phyloP scores from a whole-genome alignment of 53 echinoderm and acorn worm genomes.

The Echinometra lucunter region DNA sequence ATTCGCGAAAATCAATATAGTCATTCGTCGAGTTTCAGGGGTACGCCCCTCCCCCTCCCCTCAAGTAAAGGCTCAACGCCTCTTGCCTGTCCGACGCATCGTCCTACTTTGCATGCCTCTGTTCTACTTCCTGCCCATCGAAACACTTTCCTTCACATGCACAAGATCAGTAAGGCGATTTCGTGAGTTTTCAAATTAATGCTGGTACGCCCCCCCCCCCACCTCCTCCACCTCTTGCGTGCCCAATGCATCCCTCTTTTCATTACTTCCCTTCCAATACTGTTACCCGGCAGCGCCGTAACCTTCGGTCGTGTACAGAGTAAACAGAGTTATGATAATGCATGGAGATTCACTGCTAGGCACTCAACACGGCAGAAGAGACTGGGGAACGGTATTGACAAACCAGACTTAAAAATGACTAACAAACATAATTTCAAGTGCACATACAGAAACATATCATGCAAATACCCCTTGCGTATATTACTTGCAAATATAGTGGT shows the following conservation, averaged over 20 bases:
- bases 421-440: background rate
- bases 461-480: background rate
- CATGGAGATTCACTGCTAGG: background rate
- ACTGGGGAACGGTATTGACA: background rate
- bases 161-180: no score
- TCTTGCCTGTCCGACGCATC: background rate
- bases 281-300: background rate
- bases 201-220: no score
- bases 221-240: no score
- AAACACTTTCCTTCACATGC: no score
- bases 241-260: background rate
- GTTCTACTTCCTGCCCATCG: no score
- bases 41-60: background rate
- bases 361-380: background rate
- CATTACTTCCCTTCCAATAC: background rate
- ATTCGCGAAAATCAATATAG: background rate
- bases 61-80: no score
- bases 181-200: no score
- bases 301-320: background rate
- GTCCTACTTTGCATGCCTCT: background rate
- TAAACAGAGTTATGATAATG: slow-evolving; percentile 2
- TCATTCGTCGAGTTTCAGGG: background rate
- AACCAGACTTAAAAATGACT: background rate
- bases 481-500: background rate
- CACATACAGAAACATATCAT: background rate